Evolutionary conservation across 2,888 invertebrate species (phyloP), one percentile per base, ranked within the genome.

Genomic region (Pollenia griseotomentosa): DNA sequence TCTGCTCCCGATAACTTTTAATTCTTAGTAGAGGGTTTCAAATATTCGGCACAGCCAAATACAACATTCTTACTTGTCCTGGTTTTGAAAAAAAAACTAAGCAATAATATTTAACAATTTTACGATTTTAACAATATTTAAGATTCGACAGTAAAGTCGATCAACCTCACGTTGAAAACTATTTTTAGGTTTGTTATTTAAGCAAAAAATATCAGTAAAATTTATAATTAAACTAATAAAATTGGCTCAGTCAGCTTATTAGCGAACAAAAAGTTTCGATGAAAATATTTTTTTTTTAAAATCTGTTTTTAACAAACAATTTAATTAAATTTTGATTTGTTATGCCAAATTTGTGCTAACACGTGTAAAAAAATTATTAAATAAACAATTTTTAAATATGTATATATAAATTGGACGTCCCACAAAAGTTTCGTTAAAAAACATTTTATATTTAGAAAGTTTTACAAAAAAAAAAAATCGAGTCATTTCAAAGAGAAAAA

Each of bases 171-270:
- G 68, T 70, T 70, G 53, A n/a, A 7, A 10, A 7, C 53, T 70
- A 70, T 70, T 70, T 70, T 53, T 70, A 70, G 53, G 53, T 59
- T 40, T 33, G 23, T 48, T 51, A 40, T 48, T n/a, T 14, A 6
- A 23, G 2, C 5, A 12, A 33, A 59, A 59, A 59, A 14, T 59
- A 59, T 40, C n/a, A 40, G 8, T 40, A 59, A 33, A 33, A 33
- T 0, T 33, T 33, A 33, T 33, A 33, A 33, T 33, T 33, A 59
- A 57, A 53, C 53, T 23, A 57, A 57, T 57, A 57, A 57, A 57
- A 23, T 57, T 23, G 12, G 57, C 19, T 59, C 33, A 59, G 59
- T 59, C 59, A 59, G 59, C 59, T 33, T 40, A 59, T 33, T 33
- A 33, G 1, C 33, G 33, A 59, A 19, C 33, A 33, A 59, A 59